These are phyloP conservation scores for Deroplatys truncata DNA, from an alignment of 2,888 invertebrate species.

Conservation along the genomic window DNA sequence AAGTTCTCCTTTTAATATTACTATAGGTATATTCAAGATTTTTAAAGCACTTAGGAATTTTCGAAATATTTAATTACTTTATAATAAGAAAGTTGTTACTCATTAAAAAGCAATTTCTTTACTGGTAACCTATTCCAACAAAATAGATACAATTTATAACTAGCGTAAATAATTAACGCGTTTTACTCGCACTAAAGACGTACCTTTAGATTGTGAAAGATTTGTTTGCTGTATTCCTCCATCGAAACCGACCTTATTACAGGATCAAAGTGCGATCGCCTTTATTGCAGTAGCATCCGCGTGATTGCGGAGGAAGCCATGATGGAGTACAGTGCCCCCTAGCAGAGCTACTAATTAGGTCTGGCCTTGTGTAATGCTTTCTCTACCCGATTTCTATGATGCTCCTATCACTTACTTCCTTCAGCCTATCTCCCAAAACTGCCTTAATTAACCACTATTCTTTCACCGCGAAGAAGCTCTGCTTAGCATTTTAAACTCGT, in stretches of 20 bases:
- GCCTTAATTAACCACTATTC: background rate
- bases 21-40: too few species aligned
- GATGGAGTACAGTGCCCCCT: background rate
- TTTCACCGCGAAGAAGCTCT: background rate
- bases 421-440: background rate
- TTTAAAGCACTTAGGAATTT: too few species aligned
- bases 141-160: too few species aligned
- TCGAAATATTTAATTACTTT: too few species aligned
- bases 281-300: background rate
- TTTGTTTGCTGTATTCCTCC: background rate
- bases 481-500: too few species aligned
- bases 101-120: too few species aligned
- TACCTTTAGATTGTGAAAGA: too few species aligned
- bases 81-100: too few species aligned
- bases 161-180: background rate
- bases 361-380: background rate
- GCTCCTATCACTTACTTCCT: background rate
- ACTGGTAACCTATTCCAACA: too few species aligned
- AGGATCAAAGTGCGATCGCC: background rate
- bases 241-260: background rate
- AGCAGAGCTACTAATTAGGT: background rate
- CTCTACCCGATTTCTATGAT: background rate
- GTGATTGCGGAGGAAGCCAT: background rate
- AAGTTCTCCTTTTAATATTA: too few species aligned
- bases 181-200: background rate